These are phyloP conservation scores for Chionodraco myersi DNA, from an alignment of 2,113 vertebrate genomes.

Conservation along the genomic window DNA sequence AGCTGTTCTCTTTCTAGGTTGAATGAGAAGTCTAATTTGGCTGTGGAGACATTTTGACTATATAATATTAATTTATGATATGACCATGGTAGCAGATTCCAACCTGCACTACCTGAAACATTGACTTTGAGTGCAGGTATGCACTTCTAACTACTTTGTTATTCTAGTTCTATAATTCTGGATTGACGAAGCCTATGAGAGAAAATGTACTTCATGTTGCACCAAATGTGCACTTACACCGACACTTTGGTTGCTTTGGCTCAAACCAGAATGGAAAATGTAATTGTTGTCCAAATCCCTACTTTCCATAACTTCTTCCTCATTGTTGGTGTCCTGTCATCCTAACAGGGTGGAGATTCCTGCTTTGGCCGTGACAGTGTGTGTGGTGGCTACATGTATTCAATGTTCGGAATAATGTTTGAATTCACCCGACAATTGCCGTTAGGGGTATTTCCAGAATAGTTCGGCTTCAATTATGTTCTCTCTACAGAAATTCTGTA, in stretches of 20 bases:
- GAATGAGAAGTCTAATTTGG: constrained; percentile 11
- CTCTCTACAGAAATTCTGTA: background rate
- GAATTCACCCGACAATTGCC: background rate
- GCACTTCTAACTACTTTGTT: background rate
- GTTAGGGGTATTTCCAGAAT: background rate
- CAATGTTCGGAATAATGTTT: background rate
- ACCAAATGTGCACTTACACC: constrained; percentile 11
- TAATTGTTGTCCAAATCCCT: constrained; percentile 28
- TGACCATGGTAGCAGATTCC: background rate
- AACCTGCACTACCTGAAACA: constrained; percentile 5
- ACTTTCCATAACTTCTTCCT: constrained; percentile 16
- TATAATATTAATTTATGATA: constrained; percentile 8
- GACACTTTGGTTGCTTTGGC: constrained; percentile 22
- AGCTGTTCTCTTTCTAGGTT: constrained; percentile 19
- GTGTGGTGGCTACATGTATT: background rate
- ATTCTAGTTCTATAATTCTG: background rate
- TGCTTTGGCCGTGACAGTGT: background rate
- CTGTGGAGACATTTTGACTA: constrained; percentile 17
- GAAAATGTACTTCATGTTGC: background rate
- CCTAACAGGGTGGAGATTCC: constrained; percentile 10
- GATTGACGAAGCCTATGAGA: background rate
- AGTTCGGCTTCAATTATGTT: background rate
- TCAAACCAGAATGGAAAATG: constrained; percentile 32
- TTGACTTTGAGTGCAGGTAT: no score
- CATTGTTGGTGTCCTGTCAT: constrained; percentile 8